phyloP scores from a whole-genome alignment of 2,888 invertebrate genomes.

The Tetanocera ferruginea region DNA sequence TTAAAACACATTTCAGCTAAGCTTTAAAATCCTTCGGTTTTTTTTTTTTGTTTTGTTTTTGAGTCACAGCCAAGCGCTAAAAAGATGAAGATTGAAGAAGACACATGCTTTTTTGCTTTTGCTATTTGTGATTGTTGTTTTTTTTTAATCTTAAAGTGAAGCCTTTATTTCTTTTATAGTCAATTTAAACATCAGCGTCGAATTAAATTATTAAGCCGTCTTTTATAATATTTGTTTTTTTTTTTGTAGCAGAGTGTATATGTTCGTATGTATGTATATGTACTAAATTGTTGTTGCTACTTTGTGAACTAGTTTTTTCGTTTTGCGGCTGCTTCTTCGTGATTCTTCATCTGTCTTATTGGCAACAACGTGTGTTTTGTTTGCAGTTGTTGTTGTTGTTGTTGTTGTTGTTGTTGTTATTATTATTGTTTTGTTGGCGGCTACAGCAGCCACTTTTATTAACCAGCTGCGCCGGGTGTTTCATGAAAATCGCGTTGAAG shows the following conservation, averaged over 20 bases:
- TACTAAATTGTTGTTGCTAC: too few species aligned
- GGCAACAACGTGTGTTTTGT: not conserved
- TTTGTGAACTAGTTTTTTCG: not conserved
- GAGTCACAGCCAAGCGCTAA: too few species aligned
- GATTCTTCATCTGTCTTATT: not conserved
- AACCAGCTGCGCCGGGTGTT: conserved; percentile 51
- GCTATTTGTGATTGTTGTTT: not conserved
- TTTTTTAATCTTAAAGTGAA: too few species aligned
- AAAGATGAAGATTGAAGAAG: not conserved
- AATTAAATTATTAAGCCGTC: not conserved
- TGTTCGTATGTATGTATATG: too few species aligned
- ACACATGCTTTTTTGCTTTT: not conserved
- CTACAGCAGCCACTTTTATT: conserved; percentile 5
- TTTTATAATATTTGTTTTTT: not conserved
- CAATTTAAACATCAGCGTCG: conserved; percentile 3
- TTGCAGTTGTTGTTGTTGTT: not conserved
- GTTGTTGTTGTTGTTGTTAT: not conserved
- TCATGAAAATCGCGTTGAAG: conserved; percentile 24
- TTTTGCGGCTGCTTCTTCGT: not conserved
- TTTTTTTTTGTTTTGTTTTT: too few species aligned
- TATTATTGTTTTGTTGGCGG: not conserved
- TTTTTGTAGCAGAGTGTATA: too few species aligned
- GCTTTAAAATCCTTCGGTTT: too few species aligned
- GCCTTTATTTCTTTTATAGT: not conserved
- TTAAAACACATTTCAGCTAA: too few species aligned